Evolutionary conservation across 2,113 vertebrate species (phyloP).

Genomic region (Heterochromis multidens): DNA sequence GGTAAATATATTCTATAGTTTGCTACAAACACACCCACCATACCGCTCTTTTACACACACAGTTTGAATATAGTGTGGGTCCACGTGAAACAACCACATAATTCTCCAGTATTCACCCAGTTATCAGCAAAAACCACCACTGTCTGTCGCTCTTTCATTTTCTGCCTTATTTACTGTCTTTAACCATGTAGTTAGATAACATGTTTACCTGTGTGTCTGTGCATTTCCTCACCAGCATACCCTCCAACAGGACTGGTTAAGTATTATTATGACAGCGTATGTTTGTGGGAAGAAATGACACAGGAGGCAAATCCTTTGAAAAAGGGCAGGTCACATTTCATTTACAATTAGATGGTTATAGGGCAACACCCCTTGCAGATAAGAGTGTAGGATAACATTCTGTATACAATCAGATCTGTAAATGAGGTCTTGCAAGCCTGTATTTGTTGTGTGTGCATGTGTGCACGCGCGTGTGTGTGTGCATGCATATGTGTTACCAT

Average conservation of each 20-base stretch:
- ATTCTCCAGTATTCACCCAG: conserved; percentile 26
- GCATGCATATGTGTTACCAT: conserved; percentile 16
- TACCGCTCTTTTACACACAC: conserved; percentile 1
- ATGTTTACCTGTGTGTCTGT: conserved; percentile 34
- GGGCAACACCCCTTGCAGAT: conserved; percentile 46
- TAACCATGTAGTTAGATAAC: conserved; percentile 28
- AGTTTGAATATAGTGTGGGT: conserved; percentile 14
- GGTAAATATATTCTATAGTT: conserved; percentile 54
- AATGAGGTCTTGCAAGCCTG: conserved; percentile 7
- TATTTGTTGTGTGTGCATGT: neutral
- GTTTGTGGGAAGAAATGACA: neutral
- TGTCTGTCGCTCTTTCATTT: conserved; percentile 18
- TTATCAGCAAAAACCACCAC: conserved; percentile 47
- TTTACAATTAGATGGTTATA: conserved; percentile 36
- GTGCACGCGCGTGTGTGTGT: neutral
- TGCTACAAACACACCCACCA: conserved; percentile 12
- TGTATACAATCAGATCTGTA: conserved; percentile 17
- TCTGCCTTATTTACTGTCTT: conserved; percentile 16
- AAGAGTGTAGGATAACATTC: conserved; percentile 27
- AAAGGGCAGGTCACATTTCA: conserved; percentile 36
- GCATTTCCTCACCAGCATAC: neutral
- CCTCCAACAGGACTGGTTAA: conserved; percentile 36
- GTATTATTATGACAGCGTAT: conserved; percentile 35
- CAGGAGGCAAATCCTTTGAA: conserved; percentile 18
- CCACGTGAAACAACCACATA: conserved; percentile 5